Conservation (phyloP, 1,140 invertebrate genomes). For the Danaus melanippus region DNA sequence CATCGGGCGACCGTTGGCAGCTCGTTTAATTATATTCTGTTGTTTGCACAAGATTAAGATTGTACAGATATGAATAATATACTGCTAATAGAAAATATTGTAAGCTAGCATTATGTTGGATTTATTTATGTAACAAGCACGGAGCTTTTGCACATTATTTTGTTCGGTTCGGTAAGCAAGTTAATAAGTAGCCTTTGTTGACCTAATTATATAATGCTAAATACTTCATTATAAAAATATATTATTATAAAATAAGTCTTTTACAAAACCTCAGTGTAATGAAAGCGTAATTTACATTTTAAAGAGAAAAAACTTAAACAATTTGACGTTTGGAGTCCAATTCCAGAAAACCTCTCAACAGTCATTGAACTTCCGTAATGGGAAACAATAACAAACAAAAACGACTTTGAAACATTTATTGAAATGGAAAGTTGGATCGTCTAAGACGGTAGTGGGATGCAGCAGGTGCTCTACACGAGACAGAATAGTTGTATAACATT, state of each 20-base stretch:
- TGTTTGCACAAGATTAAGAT: conserved; percentile 53
- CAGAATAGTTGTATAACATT: conserved; percentile 9
- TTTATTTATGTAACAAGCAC: conserved; percentile 22
- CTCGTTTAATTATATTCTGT: conserved; percentile 52
- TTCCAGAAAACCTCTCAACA: conserved; percentile 22
- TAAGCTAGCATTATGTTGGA: conserved; percentile 18
- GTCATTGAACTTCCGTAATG: conserved; percentile 53
- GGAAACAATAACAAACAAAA: conserved; percentile 64
- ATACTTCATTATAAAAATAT: too few relatives aligned
- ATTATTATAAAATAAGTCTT: too few relatives aligned
- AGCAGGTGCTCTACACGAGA: conserved; percentile 23
- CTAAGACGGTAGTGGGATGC: conserved; percentile 20
- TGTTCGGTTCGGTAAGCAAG: conserved; percentile 24
- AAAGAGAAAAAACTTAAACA: conserved; percentile 9
- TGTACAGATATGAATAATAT: conserved; percentile 36
- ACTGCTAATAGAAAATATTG: conserved; percentile 38
- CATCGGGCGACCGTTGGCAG: conserved; percentile 27
- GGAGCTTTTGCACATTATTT: conserved; percentile 19
- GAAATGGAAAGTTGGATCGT: conserved; percentile 60
- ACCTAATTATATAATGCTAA: conserved; percentile 17
- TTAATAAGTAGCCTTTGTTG: conserved; percentile 17
- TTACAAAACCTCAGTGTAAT: not conserved
- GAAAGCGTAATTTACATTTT: conserved; percentile 15
- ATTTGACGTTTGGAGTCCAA: conserved; percentile 10
- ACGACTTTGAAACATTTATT: conserved; percentile 62